Percentiles rank a stretch among this genome's conserved stretches.
Conservation (phyloP, 2,113 vertebrate species). For the Chiloscyllium plagiosum region DNA sequence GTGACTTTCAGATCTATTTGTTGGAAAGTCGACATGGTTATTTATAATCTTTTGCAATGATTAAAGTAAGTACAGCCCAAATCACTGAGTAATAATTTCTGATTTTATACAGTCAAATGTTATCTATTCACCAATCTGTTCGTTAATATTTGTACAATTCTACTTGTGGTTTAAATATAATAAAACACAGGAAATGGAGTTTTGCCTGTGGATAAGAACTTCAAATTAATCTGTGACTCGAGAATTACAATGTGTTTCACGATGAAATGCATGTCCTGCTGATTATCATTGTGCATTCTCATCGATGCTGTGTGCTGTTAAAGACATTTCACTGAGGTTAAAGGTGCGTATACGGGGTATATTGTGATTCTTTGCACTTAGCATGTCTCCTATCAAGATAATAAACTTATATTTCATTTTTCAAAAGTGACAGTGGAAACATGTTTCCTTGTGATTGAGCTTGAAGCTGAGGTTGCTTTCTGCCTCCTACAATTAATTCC, state of each 20-base stretch:
- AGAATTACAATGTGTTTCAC: not conserved
- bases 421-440: not conserved
- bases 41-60: not conserved
- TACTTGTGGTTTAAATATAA: not conserved
- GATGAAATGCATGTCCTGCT: slow-evolving; percentile 15
- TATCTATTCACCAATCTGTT: not conserved
- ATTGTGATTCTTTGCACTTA: slow-evolving; percentile 9
- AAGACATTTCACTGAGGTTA: slow-evolving; percentile 21
- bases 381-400: not conserved
- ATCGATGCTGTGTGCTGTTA: slow-evolving; percentile 22
- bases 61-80: not conserved
- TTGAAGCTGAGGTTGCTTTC: not conserved
- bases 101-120: not conserved
- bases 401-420: not conserved
- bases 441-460: not conserved
- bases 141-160: not conserved
- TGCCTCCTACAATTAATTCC: not conserved
- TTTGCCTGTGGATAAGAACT: not conserved
- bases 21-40: not conserved
- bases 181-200: not conserved
- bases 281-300: not conserved
- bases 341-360: not conserved
- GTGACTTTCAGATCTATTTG: not conserved
- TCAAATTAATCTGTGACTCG: not conserved
- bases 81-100: not conserved